Evolutionary conservation across 2,888 invertebrate species (phyloP), one percentile per base, ranked within the genome.

Genomic region (Cheilosia vernalis): DNA sequence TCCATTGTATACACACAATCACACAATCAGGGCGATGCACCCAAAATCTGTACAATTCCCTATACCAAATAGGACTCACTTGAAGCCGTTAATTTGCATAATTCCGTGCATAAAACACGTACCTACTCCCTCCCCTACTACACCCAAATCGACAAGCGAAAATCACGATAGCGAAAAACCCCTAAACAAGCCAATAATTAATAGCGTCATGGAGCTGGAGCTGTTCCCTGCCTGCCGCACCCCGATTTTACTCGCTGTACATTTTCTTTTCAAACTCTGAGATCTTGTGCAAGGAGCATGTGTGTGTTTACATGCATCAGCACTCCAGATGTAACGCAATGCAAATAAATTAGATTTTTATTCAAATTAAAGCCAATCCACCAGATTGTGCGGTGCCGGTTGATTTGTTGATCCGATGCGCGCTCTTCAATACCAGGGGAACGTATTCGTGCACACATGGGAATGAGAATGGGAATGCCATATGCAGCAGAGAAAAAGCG

Each of bases 301-400:
- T 33, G 44, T 37, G 51, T 42, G 55, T 10, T 27, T 49, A 49
- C 37, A 49, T 77, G 67, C 69, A 60, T 6, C 37, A 55, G 51
- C 67, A 77, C 72, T 79, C 53, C 74, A 79, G 84, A 84, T 76
- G 84, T 60, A 84, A 79, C 63, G 58, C 55, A 84, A 55, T 70
- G 80, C 80, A 76, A 80, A 85, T 80, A 85, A 85, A 85, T 80
- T 85, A 80, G 84, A 85, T 80, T 85, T 85, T 80, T 85, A 85
- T 85, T 85, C 84, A 85, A 83, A 83, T 83, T 83, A 74, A 76
- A 85, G 80, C 64, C 70, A 85, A 80, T 76, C 70, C 80, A 76
- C 27, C 80, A 85, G 79, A 85, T 85, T 85, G 74, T 80, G 61
- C 74, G 44, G 66, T 76, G 70, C 13, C 76, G 80, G 70, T 80